A percentile compares a stretch with the other conserved stretches of the same genome.
Conservation (phyloP, 2,797 vertebrate genomes). For the Propithecus perrieri region DNA sequence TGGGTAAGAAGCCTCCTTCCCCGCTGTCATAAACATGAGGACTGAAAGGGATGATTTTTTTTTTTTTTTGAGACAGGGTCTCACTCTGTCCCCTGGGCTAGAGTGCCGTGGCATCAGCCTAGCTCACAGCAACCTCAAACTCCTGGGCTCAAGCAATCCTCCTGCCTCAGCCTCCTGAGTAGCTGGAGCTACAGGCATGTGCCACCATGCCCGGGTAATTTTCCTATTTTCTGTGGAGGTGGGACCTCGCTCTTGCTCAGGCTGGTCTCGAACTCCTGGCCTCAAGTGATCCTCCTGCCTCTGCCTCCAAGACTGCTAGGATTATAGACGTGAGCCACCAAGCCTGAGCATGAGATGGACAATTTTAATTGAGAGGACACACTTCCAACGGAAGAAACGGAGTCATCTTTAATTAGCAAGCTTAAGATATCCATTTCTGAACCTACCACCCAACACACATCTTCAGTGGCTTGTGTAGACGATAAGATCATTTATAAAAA, state of each 20-base stretch:
- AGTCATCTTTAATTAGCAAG: not conserved
- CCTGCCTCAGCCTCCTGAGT: not conserved
- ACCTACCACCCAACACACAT: no score
- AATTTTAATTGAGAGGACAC: not conserved
- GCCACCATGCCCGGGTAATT: not conserved
- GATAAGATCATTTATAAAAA: not conserved
- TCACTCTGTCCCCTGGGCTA: not conserved
- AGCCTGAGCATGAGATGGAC: no score
- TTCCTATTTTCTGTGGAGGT: not conserved
- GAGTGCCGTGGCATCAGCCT: not conserved
- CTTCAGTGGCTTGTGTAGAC: not conserved
- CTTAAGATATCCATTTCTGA: not conserved
- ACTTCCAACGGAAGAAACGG: rapidly evolving
- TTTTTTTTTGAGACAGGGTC: not conserved
- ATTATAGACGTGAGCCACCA: not conserved
- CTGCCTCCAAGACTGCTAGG: not conserved
- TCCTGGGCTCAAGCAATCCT: not conserved
- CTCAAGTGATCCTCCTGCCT: not conserved
- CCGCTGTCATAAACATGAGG: not conserved
- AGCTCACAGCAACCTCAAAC: not conserved
- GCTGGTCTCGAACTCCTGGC: not conserved
- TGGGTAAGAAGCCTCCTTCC: not conserved
- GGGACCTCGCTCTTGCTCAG: not conserved
- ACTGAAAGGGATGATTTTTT: not conserved
- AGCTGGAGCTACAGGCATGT: not conserved